phyloP scores from a whole-genome alignment of 2,888 invertebrate genomes.

The Drosophila tanythrix region DNA sequence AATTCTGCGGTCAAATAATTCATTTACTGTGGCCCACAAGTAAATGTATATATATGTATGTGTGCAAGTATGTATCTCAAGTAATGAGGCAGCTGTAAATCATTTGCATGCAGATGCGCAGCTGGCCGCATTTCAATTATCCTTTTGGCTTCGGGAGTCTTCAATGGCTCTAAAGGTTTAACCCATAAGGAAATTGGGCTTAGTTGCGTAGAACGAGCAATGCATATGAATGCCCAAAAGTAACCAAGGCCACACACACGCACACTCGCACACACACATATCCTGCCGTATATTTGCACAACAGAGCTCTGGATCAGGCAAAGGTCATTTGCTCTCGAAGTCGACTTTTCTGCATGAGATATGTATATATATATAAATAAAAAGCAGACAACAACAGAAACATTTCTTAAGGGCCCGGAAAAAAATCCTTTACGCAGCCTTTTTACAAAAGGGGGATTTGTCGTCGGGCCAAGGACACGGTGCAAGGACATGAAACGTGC shows the following conservation, averaged over 20 bases:
- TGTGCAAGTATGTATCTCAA: neutral
- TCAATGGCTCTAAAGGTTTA: constrained; percentile 60
- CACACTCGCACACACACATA: constrained; percentile 22
- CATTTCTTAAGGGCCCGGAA: constrained; percentile 54
- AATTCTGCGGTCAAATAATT: constrained; percentile 57
- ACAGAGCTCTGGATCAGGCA: constrained; percentile 47
- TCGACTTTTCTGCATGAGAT: constrained; percentile 55
- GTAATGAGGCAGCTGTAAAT: constrained; percentile 58
- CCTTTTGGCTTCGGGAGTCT: constrained; percentile 46
- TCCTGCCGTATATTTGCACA: constrained; percentile 62
- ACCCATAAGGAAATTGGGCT: constrained; percentile 59
- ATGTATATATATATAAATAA: constrained; percentile 19
- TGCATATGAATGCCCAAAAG: constrained; percentile 56
- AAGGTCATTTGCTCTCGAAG: constrained; percentile 55
- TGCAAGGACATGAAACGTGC: constrained; percentile 37
- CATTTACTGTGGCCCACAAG: constrained; percentile 36
- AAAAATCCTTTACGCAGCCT: constrained; percentile 76
- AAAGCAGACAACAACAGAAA: constrained; percentile 54
- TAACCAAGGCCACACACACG: constrained; percentile 2
- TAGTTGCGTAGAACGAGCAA: constrained; percentile 50
- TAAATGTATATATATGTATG: neutral
- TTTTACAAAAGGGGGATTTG: constrained; percentile 72
- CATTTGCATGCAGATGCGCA: constrained; percentile 68
- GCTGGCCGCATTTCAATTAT: constrained; percentile 70
- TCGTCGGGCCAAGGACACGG: constrained; percentile 32